Conservation (phyloP, 1,140 invertebrate species). For the Heliconius nattereri region DNA sequence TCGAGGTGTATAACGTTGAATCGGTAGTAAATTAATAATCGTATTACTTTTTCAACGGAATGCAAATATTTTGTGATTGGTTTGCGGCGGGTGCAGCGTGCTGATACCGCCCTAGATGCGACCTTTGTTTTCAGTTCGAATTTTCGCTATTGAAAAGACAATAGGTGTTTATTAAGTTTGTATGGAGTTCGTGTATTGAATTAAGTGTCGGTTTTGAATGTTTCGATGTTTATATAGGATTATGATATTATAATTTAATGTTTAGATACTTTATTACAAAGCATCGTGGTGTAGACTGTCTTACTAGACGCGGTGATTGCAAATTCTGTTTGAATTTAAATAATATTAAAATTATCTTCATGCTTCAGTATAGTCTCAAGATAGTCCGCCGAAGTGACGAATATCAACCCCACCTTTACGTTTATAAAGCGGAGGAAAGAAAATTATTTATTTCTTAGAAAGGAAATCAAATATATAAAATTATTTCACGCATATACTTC, state of each 20-base stretch:
- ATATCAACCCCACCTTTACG: too few relatives aligned
- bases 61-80: slow-evolving; percentile 79
- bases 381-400: too few relatives aligned
- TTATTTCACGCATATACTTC: too few relatives aligned
- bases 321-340: too few relatives aligned
- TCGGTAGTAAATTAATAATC: slow-evolving; percentile 78
- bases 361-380: too few relatives aligned
- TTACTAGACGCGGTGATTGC: too few relatives aligned
- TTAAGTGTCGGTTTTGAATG: neutral
- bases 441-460: too few relatives aligned
- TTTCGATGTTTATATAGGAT: neutral
- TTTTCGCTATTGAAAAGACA: slow-evolving; percentile 16
- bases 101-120: slow-evolving; percentile 56
- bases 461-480: too few relatives aligned
- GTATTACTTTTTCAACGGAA: slow-evolving; percentile 78
- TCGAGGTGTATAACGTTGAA: slow-evolving; percentile 64
- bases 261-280: neutral
- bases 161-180: slow-evolving; percentile 14
- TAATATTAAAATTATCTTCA: too few relatives aligned
- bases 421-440: too few relatives aligned
- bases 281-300: too few relatives aligned
- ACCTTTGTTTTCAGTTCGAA: slow-evolving; percentile 21
- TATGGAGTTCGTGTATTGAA: slow-evolving; percentile 10
- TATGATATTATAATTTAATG: neutral
- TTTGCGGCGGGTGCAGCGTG: slow-evolving; percentile 60